phyloP scores from a whole-genome alignment of 2,888 invertebrate genomes.

The Pseudococcus jackbeardsleyi region DNA sequence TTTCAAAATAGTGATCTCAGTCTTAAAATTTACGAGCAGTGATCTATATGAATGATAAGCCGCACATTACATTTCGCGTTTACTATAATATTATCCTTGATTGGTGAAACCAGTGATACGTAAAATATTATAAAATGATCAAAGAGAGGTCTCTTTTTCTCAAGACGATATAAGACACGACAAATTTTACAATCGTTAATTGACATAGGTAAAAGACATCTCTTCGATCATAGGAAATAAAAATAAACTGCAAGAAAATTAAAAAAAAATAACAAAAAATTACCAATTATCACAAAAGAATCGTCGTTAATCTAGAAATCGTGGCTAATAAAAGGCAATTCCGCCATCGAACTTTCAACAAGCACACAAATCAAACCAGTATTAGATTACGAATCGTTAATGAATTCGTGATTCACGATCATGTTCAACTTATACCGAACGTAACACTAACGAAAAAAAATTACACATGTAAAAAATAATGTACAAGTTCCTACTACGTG shows the following conservation, averaged over 20 bases:
- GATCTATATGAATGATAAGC: not conserved
- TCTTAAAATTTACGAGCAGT: slow-evolving; percentile 44
- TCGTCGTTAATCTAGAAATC: slow-evolving; percentile 22
- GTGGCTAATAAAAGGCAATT: slow-evolving; percentile 4
- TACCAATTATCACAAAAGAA: slow-evolving; percentile 36
- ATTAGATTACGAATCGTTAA: slow-evolving; percentile 2
- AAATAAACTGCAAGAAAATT: slow-evolving; percentile 5
- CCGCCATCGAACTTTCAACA: not conserved
- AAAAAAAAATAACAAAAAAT: slow-evolving; percentile 31
- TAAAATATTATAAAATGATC: slow-evolving; percentile 21
- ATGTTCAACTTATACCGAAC: not conserved
- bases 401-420: not conserved
- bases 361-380: not conserved
- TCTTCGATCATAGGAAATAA: not conserved
- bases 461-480: slow-evolving; percentile 31
- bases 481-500: slow-evolving; percentile 5
- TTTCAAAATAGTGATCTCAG: slow-evolving; percentile 24
- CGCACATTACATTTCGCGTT: not conserved
- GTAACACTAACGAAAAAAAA: slow-evolving; percentile 26
- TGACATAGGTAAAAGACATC: not conserved
- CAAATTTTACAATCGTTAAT: slow-evolving; percentile 21
- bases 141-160: not conserved
- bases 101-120: slow-evolving; percentile 5
- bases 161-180: not conserved
- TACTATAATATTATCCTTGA: not conserved